phyloP scores from a whole-genome alignment of 2,797 vertebrate species.

The Pseudochromis fuscus region DNA sequence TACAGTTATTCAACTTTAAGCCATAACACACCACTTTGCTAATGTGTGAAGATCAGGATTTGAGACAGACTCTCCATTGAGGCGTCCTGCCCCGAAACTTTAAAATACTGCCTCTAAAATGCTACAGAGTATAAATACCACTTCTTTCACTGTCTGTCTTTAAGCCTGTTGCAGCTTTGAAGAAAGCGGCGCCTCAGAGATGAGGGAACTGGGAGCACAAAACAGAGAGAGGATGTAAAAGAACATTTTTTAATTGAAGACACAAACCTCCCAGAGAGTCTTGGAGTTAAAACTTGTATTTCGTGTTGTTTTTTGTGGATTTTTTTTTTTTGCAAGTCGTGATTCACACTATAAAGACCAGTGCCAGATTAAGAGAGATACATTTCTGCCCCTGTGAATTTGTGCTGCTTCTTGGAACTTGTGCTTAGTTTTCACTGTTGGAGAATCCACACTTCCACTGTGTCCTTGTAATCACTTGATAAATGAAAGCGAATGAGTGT shows the following conservation, averaged over 20 bases:
- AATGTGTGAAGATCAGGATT: neutral
- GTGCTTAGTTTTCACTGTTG: neutral
- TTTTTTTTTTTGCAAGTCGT: neutral
- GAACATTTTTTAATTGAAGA: conserved; percentile 30
- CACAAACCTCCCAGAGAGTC: neutral
- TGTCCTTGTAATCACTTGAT: neutral
- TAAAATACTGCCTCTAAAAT: conserved; percentile 3
- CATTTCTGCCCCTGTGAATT: neutral
- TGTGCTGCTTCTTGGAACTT: neutral
- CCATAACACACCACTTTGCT: neutral
- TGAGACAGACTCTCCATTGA: neutral
- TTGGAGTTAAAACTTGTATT: conserved; percentile 1
- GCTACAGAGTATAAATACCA: conserved; percentile 5
- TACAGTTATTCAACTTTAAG: neutral
- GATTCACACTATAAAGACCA: neutral
- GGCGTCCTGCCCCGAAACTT: neutral
- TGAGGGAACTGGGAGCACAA: neutral
- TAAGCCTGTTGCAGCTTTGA: neutral
- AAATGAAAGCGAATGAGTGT: neutral
- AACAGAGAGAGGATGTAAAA: conserved; percentile 19
- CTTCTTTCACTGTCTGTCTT: conserved; percentile 29
- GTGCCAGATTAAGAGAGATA: neutral
- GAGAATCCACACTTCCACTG: neutral
- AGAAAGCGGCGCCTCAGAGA: conserved; percentile 26
- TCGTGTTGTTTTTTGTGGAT: too few relatives aligned